A percentile compares a stretch with the other conserved stretches of the same genome.
phyloP scores from a whole-genome alignment of 2,888 invertebrate genomes.

The Pemphredon lugubris region DNA sequence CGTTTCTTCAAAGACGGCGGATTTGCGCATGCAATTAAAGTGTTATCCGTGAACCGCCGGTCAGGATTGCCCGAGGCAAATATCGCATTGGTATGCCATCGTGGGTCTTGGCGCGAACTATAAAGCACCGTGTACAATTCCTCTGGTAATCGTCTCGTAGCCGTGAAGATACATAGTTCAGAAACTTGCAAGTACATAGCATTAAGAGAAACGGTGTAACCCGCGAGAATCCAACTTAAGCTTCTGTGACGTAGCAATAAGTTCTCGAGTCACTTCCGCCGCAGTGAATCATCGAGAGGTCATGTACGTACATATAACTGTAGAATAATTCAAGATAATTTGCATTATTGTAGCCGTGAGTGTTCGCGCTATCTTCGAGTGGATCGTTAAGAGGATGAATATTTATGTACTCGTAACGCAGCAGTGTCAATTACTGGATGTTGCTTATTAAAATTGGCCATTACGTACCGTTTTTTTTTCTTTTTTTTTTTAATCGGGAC shows the following conservation, averaged over 20 bases:
- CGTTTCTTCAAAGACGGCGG: no score
- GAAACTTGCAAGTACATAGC: constrained; percentile 24
- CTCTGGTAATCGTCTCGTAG: constrained; percentile 6
- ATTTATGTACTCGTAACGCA: no score
- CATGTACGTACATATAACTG: neutral
- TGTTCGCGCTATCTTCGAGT: neutral
- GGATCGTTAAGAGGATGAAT: neutral
- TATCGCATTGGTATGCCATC: neutral
- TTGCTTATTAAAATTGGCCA: no score
- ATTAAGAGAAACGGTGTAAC: constrained; percentile 28
- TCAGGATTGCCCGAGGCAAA: neutral
- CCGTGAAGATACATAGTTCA: constrained; percentile 13
- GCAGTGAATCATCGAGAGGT: constrained; percentile 31
- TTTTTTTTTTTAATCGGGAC: no score
- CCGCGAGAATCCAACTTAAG: constrained; percentile 17
- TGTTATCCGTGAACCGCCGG: neutral
- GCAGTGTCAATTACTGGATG: no score
- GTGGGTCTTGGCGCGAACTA: neutral
- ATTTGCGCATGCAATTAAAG: neutral
- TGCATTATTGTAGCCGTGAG: constrained; percentile 1
- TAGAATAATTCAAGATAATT: constrained; percentile 15
- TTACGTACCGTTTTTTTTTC: no score
- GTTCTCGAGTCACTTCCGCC: constrained; percentile 18
- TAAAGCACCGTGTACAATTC: neutral
- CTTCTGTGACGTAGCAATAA: constrained; percentile 19